Percentiles rank a stretch among this genome's conserved stretches.
Evolutionary conservation across 2,797 vertebrate genomes (phyloP).

Genomic region (Pogoniulus pusillus): DNA sequence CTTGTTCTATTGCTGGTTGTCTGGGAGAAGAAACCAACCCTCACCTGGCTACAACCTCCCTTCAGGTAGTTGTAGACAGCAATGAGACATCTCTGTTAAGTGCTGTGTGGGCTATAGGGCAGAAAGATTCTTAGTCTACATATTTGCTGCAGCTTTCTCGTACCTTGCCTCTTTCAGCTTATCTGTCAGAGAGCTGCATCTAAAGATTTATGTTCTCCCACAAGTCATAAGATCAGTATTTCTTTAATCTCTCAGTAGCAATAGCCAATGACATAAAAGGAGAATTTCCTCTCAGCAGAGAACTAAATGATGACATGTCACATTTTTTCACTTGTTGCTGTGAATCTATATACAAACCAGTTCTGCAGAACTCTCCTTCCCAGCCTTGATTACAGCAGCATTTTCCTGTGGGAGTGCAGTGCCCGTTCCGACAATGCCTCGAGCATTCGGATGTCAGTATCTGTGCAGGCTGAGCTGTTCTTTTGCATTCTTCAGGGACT

Average conservation of each 20-base stretch:
- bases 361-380: conserved; percentile 95
- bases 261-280: not conserved
- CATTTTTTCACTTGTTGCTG: not conserved
- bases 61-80: too few species aligned
- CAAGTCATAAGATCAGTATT: not conserved
- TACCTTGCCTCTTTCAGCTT: not conserved
- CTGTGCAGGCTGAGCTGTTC: conserved; percentile 85
- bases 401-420: conserved; percentile 92
- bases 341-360: conserved; percentile 81
- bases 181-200: not conserved
- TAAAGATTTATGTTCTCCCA: not conserved
- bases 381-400: conserved; percentile 96
- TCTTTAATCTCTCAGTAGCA: not conserved
- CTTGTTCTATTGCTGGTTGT: too few species aligned
- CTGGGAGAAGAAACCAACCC: too few species aligned
- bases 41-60: too few species aligned
- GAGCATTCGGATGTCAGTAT: conserved; percentile 91
- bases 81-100: not conserved
- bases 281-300: not conserved
- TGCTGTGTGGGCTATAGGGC: not conserved
- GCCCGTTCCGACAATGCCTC: conserved; percentile 92
- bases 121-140: not conserved
- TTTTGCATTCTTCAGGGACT: conserved; percentile 92
- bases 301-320: not conserved
- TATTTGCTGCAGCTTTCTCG: not conserved